A percentile compares a stretch with the other conserved stretches of the same genome.
These are phyloP conservation scores for Drosophila nr. perissopoda DNA, from an alignment of 2,888 invertebrate species.

Conservation along the genomic window DNA sequence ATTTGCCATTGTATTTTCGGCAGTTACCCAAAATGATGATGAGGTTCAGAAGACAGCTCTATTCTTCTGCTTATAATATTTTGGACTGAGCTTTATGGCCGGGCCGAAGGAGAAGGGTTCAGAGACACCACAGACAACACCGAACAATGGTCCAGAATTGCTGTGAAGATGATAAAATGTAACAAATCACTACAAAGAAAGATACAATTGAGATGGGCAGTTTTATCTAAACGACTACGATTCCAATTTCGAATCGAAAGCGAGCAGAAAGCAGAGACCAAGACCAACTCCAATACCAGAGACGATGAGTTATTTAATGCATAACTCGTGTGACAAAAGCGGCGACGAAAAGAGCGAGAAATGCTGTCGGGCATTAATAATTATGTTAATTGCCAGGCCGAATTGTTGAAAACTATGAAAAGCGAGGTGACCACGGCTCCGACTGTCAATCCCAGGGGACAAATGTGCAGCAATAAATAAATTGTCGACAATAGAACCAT, in stretches of 20 bases:
- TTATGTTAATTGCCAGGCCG: constrained; percentile 69
- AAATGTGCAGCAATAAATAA: constrained; percentile 58
- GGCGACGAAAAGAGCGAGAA: constrained; percentile 48
- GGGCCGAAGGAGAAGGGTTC: constrained; percentile 61
- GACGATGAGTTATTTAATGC: constrained; percentile 53
- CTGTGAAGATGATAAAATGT: constrained; percentile 48
- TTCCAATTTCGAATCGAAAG: constrained; percentile 71
- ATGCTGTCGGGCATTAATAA: constrained; percentile 71
- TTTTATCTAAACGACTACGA: constrained; percentile 53
- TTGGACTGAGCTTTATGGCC: neutral
- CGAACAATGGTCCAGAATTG: constrained; percentile 50
- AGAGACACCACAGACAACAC: constrained; percentile 17
- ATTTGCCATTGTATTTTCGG: constrained; percentile 49
- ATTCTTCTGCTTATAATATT: constrained; percentile 11
- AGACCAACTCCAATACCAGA: constrained; percentile 6
- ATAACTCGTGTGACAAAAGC: constrained; percentile 79
- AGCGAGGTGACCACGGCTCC: neutral
- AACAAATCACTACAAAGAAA: constrained; percentile 46
- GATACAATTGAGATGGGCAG: constrained; percentile 27
- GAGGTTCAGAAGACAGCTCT: constrained; percentile 33
- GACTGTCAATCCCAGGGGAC: neutral
- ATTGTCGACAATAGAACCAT: constrained; percentile 41
- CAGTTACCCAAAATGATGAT: constrained; percentile 52
- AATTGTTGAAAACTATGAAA: constrained; percentile 49
- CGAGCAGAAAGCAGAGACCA: constrained; percentile 53